These are phyloP conservation scores for Pseudopipra pipra DNA, from an alignment of 2,113 vertebrate genomes.

Conservation along the genomic window DNA sequence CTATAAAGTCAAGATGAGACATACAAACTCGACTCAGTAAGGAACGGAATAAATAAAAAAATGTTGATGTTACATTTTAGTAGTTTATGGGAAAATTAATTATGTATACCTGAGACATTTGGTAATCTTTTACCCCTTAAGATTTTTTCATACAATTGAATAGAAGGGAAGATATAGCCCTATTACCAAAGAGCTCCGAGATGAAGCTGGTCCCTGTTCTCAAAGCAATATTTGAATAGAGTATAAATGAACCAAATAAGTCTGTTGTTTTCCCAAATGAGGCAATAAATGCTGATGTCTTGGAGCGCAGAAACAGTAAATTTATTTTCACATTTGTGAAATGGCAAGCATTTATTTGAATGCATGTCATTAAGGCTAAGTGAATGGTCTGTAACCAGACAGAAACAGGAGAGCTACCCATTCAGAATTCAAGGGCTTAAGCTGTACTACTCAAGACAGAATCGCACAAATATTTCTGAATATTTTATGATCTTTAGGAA, in stretches of 20 bases:
- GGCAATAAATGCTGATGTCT: constrained; percentile 42
- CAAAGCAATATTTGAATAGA: neutral
- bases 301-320: constrained; percentile 20
- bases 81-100: neutral
- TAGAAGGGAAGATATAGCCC: neutral
- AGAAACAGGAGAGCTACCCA: neutral
- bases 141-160: neutral
- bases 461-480: constrained; percentile 54
- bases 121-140: neutral
- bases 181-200: neutral
- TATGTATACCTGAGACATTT: neutral
- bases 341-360: constrained; percentile 11
- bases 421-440: constrained; percentile 47
- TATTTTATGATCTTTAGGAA: constrained; percentile 47
- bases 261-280: constrained; percentile 25
- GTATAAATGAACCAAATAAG: constrained; percentile 28
- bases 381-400: constrained; percentile 48
- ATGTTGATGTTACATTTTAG: neutral
- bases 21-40: neutral
- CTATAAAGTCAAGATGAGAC: constrained; percentile 49
- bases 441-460: constrained; percentile 14
- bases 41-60: neutral
- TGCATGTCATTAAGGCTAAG: constrained; percentile 37
- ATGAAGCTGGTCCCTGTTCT: neutral
- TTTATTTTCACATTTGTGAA: constrained; percentile 57